phyloP scores from a whole-genome alignment of 2,113 vertebrate genomes.

The Noctilio leporinus region DNA sequence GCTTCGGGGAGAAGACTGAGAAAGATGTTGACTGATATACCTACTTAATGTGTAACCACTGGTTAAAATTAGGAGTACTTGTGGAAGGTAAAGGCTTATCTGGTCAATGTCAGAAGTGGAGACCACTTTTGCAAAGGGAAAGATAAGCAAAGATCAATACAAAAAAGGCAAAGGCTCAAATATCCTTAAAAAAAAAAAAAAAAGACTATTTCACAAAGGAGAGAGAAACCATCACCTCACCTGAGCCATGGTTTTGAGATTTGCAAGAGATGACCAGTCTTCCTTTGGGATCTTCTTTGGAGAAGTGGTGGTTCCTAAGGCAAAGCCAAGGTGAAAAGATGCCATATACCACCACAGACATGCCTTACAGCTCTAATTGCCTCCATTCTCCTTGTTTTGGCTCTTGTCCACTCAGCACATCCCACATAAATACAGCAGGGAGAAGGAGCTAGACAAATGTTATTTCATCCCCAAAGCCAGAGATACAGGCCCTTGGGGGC shows the following conservation, averaged over 20 bases:
- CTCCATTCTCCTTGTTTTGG: neutral
- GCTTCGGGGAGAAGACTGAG: neutral
- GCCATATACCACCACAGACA: neutral
- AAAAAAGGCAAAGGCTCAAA: conserved; percentile 2
- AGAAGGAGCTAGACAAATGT: neutral
- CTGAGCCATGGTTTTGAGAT: conserved; percentile 61
- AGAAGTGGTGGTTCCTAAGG: conserved; percentile 26
- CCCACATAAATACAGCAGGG: neutral
- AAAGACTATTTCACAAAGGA: neutral
- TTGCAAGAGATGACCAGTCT: neutral
- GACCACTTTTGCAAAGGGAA: neutral
- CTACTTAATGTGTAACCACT: neutral
- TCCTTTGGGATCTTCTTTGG: conserved; percentile 28
- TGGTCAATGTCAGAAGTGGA: neutral
- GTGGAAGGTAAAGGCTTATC: neutral
- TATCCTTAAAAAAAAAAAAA: neutral
- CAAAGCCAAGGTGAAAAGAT: neutral
- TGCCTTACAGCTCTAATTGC: neutral
- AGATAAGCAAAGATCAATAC: neutral
- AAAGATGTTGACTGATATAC: neutral
- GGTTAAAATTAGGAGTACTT: neutral
- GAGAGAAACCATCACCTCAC: conserved; percentile 39
- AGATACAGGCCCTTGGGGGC: neutral
- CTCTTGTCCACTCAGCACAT: neutral
- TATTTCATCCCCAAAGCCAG: neutral